Base-by-base conservation (phyloP, 2,113 vertebrate genomes). In the Cacatua alba region DNA sequence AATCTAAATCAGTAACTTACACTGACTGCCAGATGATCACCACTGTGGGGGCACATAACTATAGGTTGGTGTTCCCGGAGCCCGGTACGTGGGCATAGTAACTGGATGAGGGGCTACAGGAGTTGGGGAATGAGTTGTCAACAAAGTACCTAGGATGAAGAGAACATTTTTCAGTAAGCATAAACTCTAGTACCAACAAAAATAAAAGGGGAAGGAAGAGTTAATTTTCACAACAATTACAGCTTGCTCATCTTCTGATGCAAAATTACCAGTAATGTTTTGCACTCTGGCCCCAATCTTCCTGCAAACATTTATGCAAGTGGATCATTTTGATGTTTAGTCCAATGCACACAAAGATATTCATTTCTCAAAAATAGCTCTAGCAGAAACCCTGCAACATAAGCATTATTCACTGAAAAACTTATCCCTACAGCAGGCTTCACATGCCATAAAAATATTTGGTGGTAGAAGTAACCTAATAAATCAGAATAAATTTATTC, bases 11-110 rank as follows among this genome's bases (percentile, higher is more conserved):
- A 3, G 59, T 59, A 53, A 98, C 98, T 98, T 98, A 99, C 99
- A 91, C 97, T 98, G 98, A 91, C 97, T 98, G 98, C 97, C 97
- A 97, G 95, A 94, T 94, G 96, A 98, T 99, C 99, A 99, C 99
- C 99, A 99, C 97, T 99, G 99, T 21, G 99, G 98, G 97, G 99
- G 98, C 97, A 99, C 99, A 82, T 99, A 99, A 98, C 99, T 99
- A 99, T 99, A 99, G 95, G 99, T 99, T 97, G 99, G 99, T 57
- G 99, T 99, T 97, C 99, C 99, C 87, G 99, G 98, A 79, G 98
- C 97, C 98, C 99, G 98, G 91, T 99, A 99, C 3, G 99, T 98
- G 97, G 99, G 99, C 98, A 99, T 99, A 67, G 99, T 98, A 94
- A 99, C 99, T 51, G 97, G 99, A 97, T 99, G 99, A 80, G 99